These are phyloP conservation scores for Agrilus biguttatus DNA, from an alignment of 2,888 invertebrate genomes.

Conservation along the genomic window DNA sequence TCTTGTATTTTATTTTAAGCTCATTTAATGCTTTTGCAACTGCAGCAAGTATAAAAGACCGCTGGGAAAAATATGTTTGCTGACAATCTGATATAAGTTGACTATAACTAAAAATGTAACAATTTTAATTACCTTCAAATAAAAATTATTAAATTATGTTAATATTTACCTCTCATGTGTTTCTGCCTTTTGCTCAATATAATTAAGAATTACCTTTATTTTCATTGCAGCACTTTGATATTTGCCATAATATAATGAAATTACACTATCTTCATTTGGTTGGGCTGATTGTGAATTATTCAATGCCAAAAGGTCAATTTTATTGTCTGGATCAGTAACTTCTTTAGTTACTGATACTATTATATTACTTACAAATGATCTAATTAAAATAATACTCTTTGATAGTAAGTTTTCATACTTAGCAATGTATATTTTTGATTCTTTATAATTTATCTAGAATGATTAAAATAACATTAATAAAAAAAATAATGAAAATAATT, in stretches of 20 bases:
- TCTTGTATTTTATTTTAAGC: conserved; percentile 45
- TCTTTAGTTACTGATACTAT: conserved; percentile 69
- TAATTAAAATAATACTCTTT: conserved; percentile 64
- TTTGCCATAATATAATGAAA: conserved; percentile 84
- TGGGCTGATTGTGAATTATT: conserved; percentile 1
- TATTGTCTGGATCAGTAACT: conserved; percentile 35
- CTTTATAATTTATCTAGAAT: conserved; percentile 63
- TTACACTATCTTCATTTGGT: conserved; percentile 43
- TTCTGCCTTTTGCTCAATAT: conserved; percentile 65
- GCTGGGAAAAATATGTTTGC: conserved; percentile 63
- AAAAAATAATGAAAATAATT: background rate
- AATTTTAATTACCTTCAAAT: background rate
- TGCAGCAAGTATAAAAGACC: conserved; percentile 52
- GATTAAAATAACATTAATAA: conserved; percentile 7
- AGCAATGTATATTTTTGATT: conserved; percentile 65
- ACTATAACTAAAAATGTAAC: conserved; percentile 39
- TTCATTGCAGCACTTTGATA: conserved; percentile 87
- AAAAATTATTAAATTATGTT: background rate
- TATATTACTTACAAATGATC: conserved; percentile 62
- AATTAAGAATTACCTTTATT: conserved; percentile 63
- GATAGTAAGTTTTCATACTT: conserved; percentile 76
- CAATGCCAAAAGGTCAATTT: conserved; percentile 15
- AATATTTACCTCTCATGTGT: conserved; percentile 55
- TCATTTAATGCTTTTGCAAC: conserved; percentile 54
- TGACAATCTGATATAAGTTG: conserved; percentile 66